Percentiles rank a stretch among this genome's conserved stretches.
phyloP scores from a whole-genome alignment of 2,888 invertebrate genomes.

The Pseudococcus viburni region DNA sequence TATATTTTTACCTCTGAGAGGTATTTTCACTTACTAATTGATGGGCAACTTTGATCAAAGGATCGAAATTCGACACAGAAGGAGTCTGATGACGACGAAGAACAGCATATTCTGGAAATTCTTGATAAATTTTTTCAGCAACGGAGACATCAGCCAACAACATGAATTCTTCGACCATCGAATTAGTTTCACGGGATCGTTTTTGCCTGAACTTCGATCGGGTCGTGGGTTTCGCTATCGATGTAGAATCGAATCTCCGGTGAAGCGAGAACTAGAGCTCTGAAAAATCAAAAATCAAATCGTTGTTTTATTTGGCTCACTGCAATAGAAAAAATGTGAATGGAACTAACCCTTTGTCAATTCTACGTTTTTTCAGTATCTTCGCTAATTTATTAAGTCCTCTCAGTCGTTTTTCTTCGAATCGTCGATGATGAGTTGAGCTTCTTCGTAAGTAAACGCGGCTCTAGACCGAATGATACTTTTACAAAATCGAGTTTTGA shows the following conservation, averaged over 20 bases:
- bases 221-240: conserved; percentile 96
- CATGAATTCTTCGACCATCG: conserved; percentile 99
- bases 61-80: conserved; percentile 87
- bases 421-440: conserved; percentile 95
- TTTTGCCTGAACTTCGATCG: conserved; percentile 94
- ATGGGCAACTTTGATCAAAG: conserved; percentile 84
- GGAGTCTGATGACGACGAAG: conserved; percentile 94
- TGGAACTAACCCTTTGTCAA: conserved; percentile 82
- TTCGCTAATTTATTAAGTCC: conserved; percentile 90
- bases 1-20: background rate
- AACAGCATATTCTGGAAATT: conserved; percentile 96
- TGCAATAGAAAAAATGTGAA: background rate
- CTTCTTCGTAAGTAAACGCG: conserved; percentile 98
- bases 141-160: conserved; percentile 95
- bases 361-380: conserved; percentile 85
- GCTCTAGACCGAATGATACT: conserved; percentile 91
- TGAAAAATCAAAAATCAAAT: conserved; percentile 71
- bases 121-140: conserved; percentile 86
- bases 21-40: conserved; percentile 74
- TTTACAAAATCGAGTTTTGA: conserved; percentile 88
- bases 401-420: conserved; percentile 81
- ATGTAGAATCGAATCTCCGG: conserved; percentile 96
- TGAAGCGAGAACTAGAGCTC: conserved; percentile 93
- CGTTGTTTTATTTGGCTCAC: background rate
- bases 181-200: conserved; percentile 94